These are phyloP conservation scores for Ceratina japonica DNA, from an alignment of 1,140 invertebrate species.

Conservation along the genomic window DNA sequence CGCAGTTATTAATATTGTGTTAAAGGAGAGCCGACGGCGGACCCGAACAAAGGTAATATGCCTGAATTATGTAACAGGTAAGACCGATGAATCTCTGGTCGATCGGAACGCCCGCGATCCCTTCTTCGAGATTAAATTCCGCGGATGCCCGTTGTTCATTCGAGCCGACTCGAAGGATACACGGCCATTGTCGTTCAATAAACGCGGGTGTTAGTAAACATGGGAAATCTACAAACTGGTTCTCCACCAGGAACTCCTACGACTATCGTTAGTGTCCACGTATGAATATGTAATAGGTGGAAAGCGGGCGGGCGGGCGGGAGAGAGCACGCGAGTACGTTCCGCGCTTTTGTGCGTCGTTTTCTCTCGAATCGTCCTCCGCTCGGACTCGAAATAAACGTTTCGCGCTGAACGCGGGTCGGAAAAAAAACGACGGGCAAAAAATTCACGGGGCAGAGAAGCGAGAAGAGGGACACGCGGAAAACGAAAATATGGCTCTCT, in stretches of 20 bases:
- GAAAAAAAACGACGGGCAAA: background rate
- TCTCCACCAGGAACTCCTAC: slow-evolving; percentile 48
- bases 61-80: background rate
- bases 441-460: background rate
- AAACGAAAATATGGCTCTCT: background rate
- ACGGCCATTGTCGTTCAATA: slow-evolving; percentile 31
- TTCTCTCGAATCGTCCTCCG: slow-evolving; percentile 10
- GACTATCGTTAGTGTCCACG: slow-evolving; percentile 63
- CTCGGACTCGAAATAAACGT: slow-evolving; percentile 4
- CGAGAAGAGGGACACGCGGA: too few species aligned
- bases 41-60: too few species aligned
- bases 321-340: background rate
- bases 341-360: slow-evolving; percentile 7
- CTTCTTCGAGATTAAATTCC: background rate
- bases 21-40: too few species aligned
- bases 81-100: background rate
- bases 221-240: slow-evolving; percentile 63
- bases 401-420: too few species aligned
- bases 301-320: slow-evolving; percentile 4
- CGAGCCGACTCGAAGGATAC: background rate
- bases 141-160: background rate
- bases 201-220: slow-evolving; percentile 59
- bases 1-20: too few species aligned
- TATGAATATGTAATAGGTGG: slow-evolving; percentile 64
- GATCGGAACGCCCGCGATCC: background rate